Base-by-base conservation (phyloP, 1,140 invertebrate species). In the Lordiphosa mommai region DNA sequence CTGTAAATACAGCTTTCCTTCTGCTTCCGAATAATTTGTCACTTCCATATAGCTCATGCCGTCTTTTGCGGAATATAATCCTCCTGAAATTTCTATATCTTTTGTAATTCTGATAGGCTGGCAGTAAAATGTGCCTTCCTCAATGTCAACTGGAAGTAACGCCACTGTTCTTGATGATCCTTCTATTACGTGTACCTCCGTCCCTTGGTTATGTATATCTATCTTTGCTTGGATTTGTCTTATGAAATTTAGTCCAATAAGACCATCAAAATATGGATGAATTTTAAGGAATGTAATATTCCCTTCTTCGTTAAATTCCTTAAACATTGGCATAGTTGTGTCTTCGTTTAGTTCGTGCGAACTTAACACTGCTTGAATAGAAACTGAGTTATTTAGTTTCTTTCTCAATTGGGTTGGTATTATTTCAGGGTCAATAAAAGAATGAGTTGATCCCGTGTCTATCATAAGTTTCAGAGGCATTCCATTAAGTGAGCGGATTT, bases 211-310 rank as follows among this genome's bases (percentile, higher is more conserved):
- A 4, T 20, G 2, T 4, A 20, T 4, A n/a, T 49, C 23, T 37
- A 37, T 20, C 8, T 46, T 46, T 9, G 20, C 16, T 2, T 50
- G 27, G 5, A 7, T n/a, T 7, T 17, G 8, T 17, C 16, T 53
- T 41, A 53, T 13, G 17, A 53, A 37, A 50, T 50, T 33, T n/a
- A 52, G 27, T 16, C 27, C 37, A 2, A 41, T 16, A 8, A 40
- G 16, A 0, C 50, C 58, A 20, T 55, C 12, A 13, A 61, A 61
- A n/a, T 48, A 41, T 17, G 43, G 29, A 10, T 61, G 43, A 4
- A 53, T 47, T 27, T 53, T 52, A 3, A 34, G 10, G 9, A 43
- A 44, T 29, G 2, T 17, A 29, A 44, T 29, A n/a, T 44, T 27
- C 20, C 41, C 20, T 4, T 20, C 4, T 4, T 20, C 20, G 2